Conservation (phyloP, 2,797 vertebrate species). For the Tragopan temminckii region DNA sequence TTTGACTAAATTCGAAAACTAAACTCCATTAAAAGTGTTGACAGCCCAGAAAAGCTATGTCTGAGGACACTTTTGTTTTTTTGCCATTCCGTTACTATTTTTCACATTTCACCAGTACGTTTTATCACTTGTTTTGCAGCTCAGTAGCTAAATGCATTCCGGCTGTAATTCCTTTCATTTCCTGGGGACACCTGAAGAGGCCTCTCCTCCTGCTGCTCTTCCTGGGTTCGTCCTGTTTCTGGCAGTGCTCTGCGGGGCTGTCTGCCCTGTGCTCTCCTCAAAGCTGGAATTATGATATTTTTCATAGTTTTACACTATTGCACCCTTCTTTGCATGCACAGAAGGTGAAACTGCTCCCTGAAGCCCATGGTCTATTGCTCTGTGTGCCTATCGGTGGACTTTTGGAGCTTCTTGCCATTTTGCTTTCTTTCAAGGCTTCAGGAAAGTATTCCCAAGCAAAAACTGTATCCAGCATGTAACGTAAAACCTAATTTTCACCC, state of each 20-base stretch:
- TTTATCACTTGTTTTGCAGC: constrained; percentile 10
- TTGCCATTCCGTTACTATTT: neutral
- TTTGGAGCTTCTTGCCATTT: neutral
- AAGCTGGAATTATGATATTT: neutral
- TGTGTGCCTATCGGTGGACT: neutral
- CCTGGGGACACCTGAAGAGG: neutral
- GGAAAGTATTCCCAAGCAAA: neutral
- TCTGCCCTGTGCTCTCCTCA: neutral
- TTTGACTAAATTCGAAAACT: constrained; percentile 70
- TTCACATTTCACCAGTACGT: neutral
- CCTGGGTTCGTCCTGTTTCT: neutral
- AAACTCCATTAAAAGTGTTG: constrained; percentile 22
- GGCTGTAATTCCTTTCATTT: neutral
- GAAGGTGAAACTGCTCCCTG: neutral
- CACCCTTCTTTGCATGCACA: neutral
- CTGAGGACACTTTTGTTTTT: neutral
- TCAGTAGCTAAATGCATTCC: neutral
- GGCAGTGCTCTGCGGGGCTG: neutral
- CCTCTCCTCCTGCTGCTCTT: neutral
- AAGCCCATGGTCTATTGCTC: too few relatives aligned
- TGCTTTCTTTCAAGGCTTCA: neutral
- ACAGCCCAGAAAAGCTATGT: neutral
- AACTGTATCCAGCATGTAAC: neutral
- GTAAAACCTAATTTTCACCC: neutral
- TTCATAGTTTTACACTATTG: neutral